A percentile compares a stretch with the other conserved stretches of the same genome.
These are phyloP conservation scores for Salmo trutta DNA, from an alignment of 2,797 vertebrate genomes.

Conservation along the genomic window DNA sequence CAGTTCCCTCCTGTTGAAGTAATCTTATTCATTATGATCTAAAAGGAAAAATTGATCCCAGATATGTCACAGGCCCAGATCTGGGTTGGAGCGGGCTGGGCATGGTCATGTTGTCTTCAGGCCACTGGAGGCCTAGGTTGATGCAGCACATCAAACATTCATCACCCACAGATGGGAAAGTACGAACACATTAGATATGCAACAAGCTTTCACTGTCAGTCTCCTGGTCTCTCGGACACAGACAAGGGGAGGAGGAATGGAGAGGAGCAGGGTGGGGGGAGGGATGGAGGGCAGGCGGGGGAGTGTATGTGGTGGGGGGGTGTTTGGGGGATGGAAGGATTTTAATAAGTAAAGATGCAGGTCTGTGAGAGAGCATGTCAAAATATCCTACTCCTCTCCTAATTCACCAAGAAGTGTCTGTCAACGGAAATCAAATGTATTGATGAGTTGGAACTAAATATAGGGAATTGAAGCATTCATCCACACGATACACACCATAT, in stretches of 20 bases:
- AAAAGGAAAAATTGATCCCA: no score
- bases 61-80: constrained; percentile 41
- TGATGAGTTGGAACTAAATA: background rate
- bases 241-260: background rate
- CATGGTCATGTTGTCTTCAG: constrained; percentile 40
- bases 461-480: background rate
- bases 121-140: constrained; percentile 38
- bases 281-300: no score
- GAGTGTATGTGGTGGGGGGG: background rate
- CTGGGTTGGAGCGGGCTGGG: constrained; percentile 3
- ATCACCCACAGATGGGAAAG: constrained; percentile 60
- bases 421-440: background rate
- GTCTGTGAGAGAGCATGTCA: background rate
- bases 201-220: constrained; percentile 47
- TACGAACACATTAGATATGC: constrained; percentile 67
- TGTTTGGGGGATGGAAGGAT: no score
- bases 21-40: no score
- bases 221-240: no score
- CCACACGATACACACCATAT: background rate
- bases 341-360: background rate
- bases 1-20: no score
- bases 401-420: no score
- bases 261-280: background rate
- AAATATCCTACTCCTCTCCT: background rate
- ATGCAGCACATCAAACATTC: constrained; percentile 69